Conservation (phyloP, 2,888 invertebrate species). For the Troilus luridus region DNA sequence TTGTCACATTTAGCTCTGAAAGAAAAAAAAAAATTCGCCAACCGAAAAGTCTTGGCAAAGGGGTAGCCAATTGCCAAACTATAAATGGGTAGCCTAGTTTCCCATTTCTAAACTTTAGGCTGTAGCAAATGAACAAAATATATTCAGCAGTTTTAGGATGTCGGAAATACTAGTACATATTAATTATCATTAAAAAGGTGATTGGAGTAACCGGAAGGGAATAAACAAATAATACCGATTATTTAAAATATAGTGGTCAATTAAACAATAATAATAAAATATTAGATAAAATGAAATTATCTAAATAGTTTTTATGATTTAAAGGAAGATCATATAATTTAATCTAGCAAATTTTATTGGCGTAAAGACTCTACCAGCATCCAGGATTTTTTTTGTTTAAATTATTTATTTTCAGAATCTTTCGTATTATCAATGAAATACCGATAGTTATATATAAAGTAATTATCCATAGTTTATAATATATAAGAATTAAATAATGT, state of each 20-base stretch:
- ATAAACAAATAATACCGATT: neutral
- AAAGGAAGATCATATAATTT: no score
- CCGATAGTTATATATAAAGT: no score
- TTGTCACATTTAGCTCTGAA: neutral
- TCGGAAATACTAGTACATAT: neutral
- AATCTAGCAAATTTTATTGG: no score
- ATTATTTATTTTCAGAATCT: no score
- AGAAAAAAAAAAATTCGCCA: slow-evolving; percentile 5
- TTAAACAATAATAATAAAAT: neutral
- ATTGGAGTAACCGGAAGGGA: neutral
- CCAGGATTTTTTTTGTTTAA: no score
- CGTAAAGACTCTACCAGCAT: no score
- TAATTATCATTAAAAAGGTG: neutral
- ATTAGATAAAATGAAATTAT: no score
- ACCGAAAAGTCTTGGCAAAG: slow-evolving; percentile 7
- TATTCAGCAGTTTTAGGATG: neutral
- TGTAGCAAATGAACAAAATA: neutral
- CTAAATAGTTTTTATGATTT: no score
- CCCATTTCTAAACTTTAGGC: slow-evolving; percentile 27
- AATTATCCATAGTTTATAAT: no score
- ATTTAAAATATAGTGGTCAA: neutral
- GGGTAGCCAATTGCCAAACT: slow-evolving; percentile 36
- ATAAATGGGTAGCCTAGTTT: slow-evolving; percentile 47
- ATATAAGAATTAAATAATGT: no score
- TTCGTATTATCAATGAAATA: no score